Evolutionary conservation across 2,888 invertebrate species (phyloP), one percentile per base, ranked within the genome.

Genomic region (Eristalinus sepulchralis): DNA sequence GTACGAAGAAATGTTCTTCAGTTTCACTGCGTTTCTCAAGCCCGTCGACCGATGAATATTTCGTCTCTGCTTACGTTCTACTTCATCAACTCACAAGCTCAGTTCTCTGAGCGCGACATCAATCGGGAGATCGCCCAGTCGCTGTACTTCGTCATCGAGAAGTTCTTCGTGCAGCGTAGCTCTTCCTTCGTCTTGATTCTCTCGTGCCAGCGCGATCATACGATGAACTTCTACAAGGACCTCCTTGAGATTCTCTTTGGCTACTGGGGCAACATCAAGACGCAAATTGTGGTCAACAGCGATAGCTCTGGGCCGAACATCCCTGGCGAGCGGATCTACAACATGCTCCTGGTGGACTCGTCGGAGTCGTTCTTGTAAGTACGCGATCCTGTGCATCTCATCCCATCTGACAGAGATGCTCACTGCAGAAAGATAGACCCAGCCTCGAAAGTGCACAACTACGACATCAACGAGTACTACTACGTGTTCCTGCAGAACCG

Each of bases 381-480:
- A 27, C 1, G 10, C 31, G 27, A n/a, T 22, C 27, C 5, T 2
- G 5, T 27, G 27, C 2, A 27, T 5, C 27, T 2, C 2, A 27
- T 3, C 5, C 27, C 2, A 27, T 27, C 27, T 27, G 2, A 27
- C 27, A 27, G 2, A 27, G 2, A 27, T 27, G 27, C 27, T 27
- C 27, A 27, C 17, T n/a, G 22, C 34, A 66, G 66, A n/a, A 66
- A 27, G 24, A 39, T 47, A 39, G 47, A 66, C 13, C 66, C 27
- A 27, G 66, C 88, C 33, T 64, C 88, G 8, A 78, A 90, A 78
- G 89, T 90, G 3, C 36, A 63, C 1, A 86, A 88, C 3, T 89
- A 89, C 55, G 89, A 90, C 66, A 88, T 88, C 60, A 89, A 89
- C 4, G 91, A 91, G 71, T 89, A 88, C 73, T 91, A 91, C 36